A percentile compares a stretch with the other conserved stretches of the same genome.
These are phyloP conservation scores for Macaria liturata DNA, from an alignment of 2,888 invertebrate species.

Conservation along the genomic window DNA sequence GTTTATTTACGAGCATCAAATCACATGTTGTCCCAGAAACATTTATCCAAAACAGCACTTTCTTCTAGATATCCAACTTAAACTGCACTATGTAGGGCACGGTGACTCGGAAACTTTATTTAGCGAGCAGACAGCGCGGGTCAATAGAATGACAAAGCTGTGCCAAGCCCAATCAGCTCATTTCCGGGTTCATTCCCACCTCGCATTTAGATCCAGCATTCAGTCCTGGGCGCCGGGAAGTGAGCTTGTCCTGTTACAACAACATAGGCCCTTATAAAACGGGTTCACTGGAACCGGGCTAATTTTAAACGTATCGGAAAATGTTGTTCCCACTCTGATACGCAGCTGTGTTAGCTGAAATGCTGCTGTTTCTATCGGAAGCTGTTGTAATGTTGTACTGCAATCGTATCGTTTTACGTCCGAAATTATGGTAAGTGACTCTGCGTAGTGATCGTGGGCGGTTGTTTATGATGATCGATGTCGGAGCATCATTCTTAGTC, in stretches of 20 bases:
- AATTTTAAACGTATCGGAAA: slow-evolving; percentile 61
- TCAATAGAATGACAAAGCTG: slow-evolving; percentile 51
- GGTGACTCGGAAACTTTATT: slow-evolving; percentile 19
- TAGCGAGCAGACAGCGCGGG: slow-evolving; percentile 43
- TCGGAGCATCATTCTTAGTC: slow-evolving; percentile 24
- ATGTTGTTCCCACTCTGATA: slow-evolving; percentile 46
- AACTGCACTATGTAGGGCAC: slow-evolving; percentile 16
- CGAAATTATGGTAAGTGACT: slow-evolving; percentile 61
- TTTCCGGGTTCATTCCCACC: slow-evolving; percentile 57
- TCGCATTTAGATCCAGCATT: slow-evolving; percentile 49
- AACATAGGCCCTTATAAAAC: slow-evolving; percentile 51
- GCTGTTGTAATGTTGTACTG: slow-evolving; percentile 59
- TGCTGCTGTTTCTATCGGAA: slow-evolving; percentile 40
- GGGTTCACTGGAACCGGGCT: slow-evolving; percentile 47
- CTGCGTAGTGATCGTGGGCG: slow-evolving; percentile 42
- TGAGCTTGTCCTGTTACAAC: slow-evolving; percentile 48
- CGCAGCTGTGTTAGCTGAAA: slow-evolving; percentile 47
- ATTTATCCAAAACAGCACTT: too few relatives aligned
- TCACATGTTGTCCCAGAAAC: too few relatives aligned
- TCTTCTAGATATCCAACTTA: neutral
- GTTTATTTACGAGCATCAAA: too few relatives aligned
- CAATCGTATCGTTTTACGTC: slow-evolving; percentile 52
- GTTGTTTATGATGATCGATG: slow-evolving; percentile 40
- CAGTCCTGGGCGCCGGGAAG: slow-evolving; percentile 52
- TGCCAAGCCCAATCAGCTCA: slow-evolving; percentile 59